Evolutionary conservation across 2,888 invertebrate genomes (phyloP).

Genomic region (Apomyelois bistriatella): DNA sequence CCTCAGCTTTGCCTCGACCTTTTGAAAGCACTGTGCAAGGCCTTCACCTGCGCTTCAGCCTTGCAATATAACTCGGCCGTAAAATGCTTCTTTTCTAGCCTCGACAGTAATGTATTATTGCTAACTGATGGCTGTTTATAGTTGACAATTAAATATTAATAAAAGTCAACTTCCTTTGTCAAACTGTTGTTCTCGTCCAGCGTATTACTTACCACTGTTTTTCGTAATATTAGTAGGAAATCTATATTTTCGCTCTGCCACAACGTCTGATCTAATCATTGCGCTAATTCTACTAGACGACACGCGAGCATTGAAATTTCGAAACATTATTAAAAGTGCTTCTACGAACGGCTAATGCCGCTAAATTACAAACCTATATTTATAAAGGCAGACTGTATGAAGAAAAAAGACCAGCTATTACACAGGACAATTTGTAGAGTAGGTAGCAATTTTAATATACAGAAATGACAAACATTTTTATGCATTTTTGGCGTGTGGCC

Average conservation of each 20-base stretch:
- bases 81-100: too few relatives aligned
- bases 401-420: not conserved
- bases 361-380: slow-evolving; percentile 1
- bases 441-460: not conserved
- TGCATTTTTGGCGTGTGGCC: slow-evolving; percentile 6
- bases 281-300: slow-evolving; percentile 2
- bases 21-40: too few relatives aligned
- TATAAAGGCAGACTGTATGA: not conserved
- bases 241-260: not conserved
- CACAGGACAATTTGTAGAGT: slow-evolving; percentile 1
- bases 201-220: not conserved
- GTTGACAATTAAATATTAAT: too few relatives aligned
- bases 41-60: too few relatives aligned
- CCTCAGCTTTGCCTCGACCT: too few relatives aligned
- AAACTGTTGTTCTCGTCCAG: too few relatives aligned
- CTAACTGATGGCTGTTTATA: too few relatives aligned
- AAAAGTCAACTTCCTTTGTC: too few relatives aligned
- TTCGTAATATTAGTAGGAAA: not conserved
- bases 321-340: slow-evolving; percentile 7
- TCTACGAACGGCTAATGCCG: slow-evolving; percentile 4
- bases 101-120: too few relatives aligned
- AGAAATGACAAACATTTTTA: slow-evolving; percentile 9
- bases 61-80: too few relatives aligned
- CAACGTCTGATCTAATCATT: not conserved
- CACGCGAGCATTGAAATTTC: slow-evolving; percentile 6